Percentiles rank a stretch among this genome's conserved stretches.
phyloP scores from a whole-genome alignment of 2,797 vertebrate genomes.

The Nannoperca obscura region DNA sequence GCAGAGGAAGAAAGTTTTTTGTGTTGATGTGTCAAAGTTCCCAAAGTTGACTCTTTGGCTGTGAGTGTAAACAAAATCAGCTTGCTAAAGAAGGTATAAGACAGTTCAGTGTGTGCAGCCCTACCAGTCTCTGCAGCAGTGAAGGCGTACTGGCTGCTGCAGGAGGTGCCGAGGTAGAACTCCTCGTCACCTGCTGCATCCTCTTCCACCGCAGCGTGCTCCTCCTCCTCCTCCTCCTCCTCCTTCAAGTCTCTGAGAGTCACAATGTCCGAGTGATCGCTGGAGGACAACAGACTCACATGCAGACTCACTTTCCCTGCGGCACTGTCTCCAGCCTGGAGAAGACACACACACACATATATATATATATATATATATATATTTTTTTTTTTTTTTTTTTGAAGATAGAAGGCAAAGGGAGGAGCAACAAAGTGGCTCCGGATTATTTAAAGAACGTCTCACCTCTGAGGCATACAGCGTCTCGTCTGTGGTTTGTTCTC shows the following conservation, averaged over 20 bases:
- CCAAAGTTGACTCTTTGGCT: not conserved
- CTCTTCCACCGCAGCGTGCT: constrained; percentile 75
- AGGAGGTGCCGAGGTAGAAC: constrained; percentile 93
- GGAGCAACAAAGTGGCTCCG: not conserved
- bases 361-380: not conserved
- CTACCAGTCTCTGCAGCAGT: constrained; percentile 88
- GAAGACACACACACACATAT: not conserved
- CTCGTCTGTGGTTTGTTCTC: constrained; percentile 73
- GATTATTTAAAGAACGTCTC: constrained; percentile 42
- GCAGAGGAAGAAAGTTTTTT: constrained; percentile 41
- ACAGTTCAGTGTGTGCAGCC: constrained; percentile 1
- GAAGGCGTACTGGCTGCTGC: constrained; percentile 96
- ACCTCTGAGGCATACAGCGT: constrained; percentile 82
- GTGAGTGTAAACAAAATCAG: constrained; percentile 6
- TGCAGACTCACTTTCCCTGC: constrained; percentile 76
- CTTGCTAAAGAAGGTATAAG: not conserved
- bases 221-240: constrained; percentile 75
- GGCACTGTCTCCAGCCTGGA: constrained; percentile 75
- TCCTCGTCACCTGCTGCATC: constrained; percentile 77
- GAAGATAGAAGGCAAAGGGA: constrained; percentile 1
- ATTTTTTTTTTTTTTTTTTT: not conserved
- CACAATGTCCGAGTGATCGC: constrained; percentile 96
- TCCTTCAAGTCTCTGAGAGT: constrained; percentile 90
- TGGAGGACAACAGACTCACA: constrained; percentile 86
- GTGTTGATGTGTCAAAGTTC: constrained; percentile 2